Evolutionary conservation across 2,113 vertebrate genomes (phyloP), one percentile per base, ranked within the genome.

Genomic region (Hylia prasina): DNA sequence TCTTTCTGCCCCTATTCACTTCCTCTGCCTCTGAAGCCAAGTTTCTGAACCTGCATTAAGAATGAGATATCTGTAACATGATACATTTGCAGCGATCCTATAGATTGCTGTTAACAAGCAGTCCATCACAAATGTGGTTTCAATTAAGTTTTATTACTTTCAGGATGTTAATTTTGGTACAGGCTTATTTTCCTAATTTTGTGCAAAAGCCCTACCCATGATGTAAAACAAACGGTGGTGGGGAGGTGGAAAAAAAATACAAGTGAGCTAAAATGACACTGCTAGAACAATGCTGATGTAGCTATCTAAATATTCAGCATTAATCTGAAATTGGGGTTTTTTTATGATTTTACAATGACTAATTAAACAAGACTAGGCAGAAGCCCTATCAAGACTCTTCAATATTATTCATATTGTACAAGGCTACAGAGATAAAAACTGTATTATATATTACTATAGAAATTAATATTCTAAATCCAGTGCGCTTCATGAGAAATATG

Each of bases 141-240:
- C 70, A 51, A 75, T 93, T 71, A 87, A 76, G 73, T 87, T 91
- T 78, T 81, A 87, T 71, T 93, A 60, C 77, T 68, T 93, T 84
- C 65, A 84, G 73, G 44, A 93, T 68, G 65, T 87, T 84, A 84
- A 89, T 93, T 91, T 93, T 87, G 60, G 69, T 89, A 87, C 51
- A 63, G 51, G 19, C 35, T 89, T 93, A 75, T 75, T 93, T 91
- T 91, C 24, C 53, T 75, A 50, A 84, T 87, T 96, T 89, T 78
- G 60, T 40, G 27, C 56, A 93, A 78, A 95, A 87, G 5, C 40
- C 64, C 61, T 60, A 44, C 15, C 37, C 70, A 57, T 68, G 35
- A 89, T 16, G 19, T 60, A 82, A 91, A 84, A 86, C 30, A 79
- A 94, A 69, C 0, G 0, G 87, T 1, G 1, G 3, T 21, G 21